Evolutionary conservation across 1,140 invertebrate genomes (phyloP).

Genomic region (Neodiprion lecontei): DNA sequence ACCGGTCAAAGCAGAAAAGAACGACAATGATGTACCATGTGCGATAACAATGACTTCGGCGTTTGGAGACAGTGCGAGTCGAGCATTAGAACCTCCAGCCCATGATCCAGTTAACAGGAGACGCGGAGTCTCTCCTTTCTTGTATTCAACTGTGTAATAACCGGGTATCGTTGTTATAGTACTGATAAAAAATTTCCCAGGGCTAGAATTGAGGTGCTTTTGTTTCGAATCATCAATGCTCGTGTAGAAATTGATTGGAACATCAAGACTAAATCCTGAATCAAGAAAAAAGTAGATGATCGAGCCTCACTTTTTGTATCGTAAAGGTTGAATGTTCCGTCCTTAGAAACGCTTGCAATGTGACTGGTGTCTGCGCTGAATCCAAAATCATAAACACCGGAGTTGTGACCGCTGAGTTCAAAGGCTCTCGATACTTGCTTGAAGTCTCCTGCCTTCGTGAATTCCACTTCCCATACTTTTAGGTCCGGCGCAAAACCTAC

Average conservation of each 20-base stretch:
- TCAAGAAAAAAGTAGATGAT: conserved; percentile 31
- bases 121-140: conserved; percentile 79
- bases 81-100: conserved; percentile 57
- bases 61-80: conserved; percentile 74
- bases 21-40: conserved; percentile 68
- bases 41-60: conserved; percentile 76
- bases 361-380: conserved; percentile 83
- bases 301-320: conserved; percentile 80
- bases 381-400: conserved; percentile 80
- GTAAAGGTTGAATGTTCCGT: conserved; percentile 86
- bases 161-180: conserved; percentile 18
- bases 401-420: conserved; percentile 82
- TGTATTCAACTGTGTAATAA: conserved; percentile 75
- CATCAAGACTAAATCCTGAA: not conserved
- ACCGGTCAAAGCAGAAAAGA: conserved; percentile 74
- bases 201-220: conserved; percentile 22
- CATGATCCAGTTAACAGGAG: conserved; percentile 70
- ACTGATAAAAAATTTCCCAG: not conserved
- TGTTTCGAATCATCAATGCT: not conserved
- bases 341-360: conserved; percentile 86
- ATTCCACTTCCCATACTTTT: conserved; percentile 84
- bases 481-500: conserved; percentile 86
- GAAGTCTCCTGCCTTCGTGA: conserved; percentile 78
- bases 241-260: conserved; percentile 17
- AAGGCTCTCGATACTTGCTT: conserved; percentile 78